Evolutionary conservation across 2,113 vertebrate genomes (phyloP).

Genomic region (Phodopus roborovskii): DNA sequence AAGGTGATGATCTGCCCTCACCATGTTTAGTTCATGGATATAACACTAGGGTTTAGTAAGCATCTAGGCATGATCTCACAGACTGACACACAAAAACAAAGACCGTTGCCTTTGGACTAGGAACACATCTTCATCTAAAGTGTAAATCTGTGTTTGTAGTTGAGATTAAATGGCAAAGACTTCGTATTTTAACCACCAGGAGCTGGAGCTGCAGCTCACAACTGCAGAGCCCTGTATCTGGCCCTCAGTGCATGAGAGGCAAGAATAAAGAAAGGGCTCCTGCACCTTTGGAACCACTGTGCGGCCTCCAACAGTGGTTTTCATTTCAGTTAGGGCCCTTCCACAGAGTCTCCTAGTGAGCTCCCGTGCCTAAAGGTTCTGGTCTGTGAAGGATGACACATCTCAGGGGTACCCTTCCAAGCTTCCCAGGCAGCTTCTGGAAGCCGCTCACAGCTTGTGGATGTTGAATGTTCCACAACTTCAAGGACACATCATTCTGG

Average conservation of each 20-base stretch:
- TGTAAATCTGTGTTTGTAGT: background rate
- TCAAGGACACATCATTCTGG: background rate
- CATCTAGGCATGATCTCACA: background rate
- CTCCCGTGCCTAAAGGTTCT: background rate
- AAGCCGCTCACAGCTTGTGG: background rate
- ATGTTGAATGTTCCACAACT: background rate
- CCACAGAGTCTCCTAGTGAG: background rate
- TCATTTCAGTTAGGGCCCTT: background rate
- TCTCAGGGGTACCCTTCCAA: background rate
- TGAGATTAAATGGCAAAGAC: background rate
- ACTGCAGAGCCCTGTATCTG: background rate
- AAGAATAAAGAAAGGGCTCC: background rate
- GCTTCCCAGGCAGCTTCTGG: background rate
- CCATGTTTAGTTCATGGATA: background rate
- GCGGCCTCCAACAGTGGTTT: background rate
- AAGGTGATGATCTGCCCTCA: background rate
- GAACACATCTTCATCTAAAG: background rate
- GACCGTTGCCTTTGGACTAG: background rate
- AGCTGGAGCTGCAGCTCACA: background rate
- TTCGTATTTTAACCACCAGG: background rate
- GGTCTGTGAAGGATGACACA: background rate
- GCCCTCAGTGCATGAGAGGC: background rate
- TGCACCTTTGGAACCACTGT: background rate
- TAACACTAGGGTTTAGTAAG: background rate
- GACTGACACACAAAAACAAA: background rate